Base-by-base conservation (phyloP, 2,888 invertebrate genomes). In the Elmis aenea region DNA sequence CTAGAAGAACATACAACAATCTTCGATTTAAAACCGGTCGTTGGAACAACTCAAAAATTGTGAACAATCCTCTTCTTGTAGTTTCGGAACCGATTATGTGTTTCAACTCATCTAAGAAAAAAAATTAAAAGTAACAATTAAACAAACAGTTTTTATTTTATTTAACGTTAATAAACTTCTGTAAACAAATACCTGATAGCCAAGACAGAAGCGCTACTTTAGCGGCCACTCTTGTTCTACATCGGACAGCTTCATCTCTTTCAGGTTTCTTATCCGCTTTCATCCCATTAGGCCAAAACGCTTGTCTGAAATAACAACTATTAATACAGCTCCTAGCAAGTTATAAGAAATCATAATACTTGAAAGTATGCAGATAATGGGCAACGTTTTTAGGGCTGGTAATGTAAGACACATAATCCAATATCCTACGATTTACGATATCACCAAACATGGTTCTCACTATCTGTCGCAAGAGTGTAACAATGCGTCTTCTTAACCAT, bases 71-170 rank as follows among this genome's bases (percentile, higher is more conserved):
- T 50, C 85, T 75, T 12, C 88, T 74, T 2, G 88, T 87, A 2
- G 91, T 88, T 59, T 92, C 91, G 24, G 85, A 84, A 1, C 94
- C 94, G 37, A 94, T 84, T 51, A 95, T 82, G 59, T 88, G 87
- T 52, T 86, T 82, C 40, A 95, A 69, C 64, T 95, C 93, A 68
- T 94, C 93, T 80, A 14, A 20, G 32, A 26, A 23, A 26, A 5
- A 5, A 23, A 15, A 8, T 25, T 3, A 12, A n/a, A 33, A 5
- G 28, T 15, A 21, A 8, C 9, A 27, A 2, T 34, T 24, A 29
- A 16, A 29, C 4, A 9, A 27, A 14, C 8, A 2, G 8, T 11
- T 8, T 9, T 3, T 13, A 24, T 30, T 12, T 20, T 12, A 30
- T 29, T 3, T n/a, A n/a, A n/a, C n/a, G n/a, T n/a, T n/a, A n/a